Conservation (phyloP, 1,140 invertebrate genomes). For the Euwallacea similis region DNA sequence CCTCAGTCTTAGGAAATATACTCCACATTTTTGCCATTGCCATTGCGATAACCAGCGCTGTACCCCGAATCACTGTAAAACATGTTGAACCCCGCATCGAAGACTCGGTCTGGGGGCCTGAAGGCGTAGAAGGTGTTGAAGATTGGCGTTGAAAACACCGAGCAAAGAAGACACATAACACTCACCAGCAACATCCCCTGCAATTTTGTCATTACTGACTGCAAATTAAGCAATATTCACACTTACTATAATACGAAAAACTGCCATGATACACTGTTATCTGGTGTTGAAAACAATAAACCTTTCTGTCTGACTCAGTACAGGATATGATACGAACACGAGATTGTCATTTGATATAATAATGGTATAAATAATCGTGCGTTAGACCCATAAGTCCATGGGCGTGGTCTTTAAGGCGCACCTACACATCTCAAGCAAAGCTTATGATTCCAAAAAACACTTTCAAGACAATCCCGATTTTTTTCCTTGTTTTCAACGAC, state of each 20-base stretch:
- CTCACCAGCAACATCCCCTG: background rate
- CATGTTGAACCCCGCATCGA: conserved; percentile 1
- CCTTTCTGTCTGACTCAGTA: background rate
- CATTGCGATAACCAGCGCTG: conserved; percentile 13
- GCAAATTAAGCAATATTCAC: background rate
- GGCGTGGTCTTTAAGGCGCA: too few species aligned
- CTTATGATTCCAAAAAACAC: too few species aligned
- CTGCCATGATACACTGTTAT: background rate
- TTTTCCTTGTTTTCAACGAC: too few species aligned
- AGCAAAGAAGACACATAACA: background rate
- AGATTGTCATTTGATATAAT: background rate
- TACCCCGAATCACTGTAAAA: conserved; percentile 8
- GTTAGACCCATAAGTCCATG: too few species aligned
- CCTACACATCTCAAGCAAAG: too few species aligned
- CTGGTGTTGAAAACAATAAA: background rate
- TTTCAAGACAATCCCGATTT: too few species aligned
- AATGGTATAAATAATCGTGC: too few species aligned
- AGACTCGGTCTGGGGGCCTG: conserved; percentile 13
- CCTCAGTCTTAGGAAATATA: too few species aligned
- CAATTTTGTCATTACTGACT: background rate
- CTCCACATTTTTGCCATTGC: background rate
- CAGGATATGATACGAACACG: background rate
- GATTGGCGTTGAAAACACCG: background rate
- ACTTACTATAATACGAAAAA: background rate
- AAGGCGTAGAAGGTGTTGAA: conserved; percentile 31